Evolutionary conservation across 2,113 vertebrate species (phyloP), one percentile per base, ranked within the genome.

Genomic region (Mus spicilegus): DNA sequence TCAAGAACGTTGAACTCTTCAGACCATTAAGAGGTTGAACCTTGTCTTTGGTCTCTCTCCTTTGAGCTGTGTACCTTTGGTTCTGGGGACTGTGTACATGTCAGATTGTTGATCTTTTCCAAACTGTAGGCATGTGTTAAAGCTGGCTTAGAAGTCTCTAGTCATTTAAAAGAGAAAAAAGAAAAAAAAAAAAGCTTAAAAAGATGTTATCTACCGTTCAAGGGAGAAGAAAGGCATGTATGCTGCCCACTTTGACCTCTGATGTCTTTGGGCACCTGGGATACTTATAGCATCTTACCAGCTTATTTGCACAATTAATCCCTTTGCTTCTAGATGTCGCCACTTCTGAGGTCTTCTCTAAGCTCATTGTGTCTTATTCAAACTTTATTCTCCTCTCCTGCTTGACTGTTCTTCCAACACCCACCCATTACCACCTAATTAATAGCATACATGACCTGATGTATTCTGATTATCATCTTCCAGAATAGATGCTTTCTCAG

Each of bases 11-110:
- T 90, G 72, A 49, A 85, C 61, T 58, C 77, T 42, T 39, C 61
- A 67, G 82, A 33, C 5, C 3, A 26, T 33, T n/a, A 63, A 56
- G 61, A 85, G 24, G 36, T 3, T 90, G 42, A 88, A 61, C 24
- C 49, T 95, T n/a, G 24, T 63, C 56, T 92, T 90, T 20, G 75
- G 22, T 87, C 28, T 46, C 46, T 87, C 28, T 46, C 46, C 63
- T 87, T 28, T 92, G 75, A 90, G 86, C 24, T 56, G 67, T 95
- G n/a, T 72, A 51, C n/a, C 33, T 54, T 84, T 24, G n/a, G 39
- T 26, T 13, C 76, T 56, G 46, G n/a, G 89, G 72, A 70, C 56
- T 93, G 26, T 67, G 58, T 39, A 82, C 24, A 33, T 51, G 30
- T 46, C 36, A 19, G 61, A 22, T 67, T 93, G 39, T 75, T 58